Base-by-base conservation (phyloP, 2,113 vertebrate genomes). In the Takifugu flavidus region DNA sequence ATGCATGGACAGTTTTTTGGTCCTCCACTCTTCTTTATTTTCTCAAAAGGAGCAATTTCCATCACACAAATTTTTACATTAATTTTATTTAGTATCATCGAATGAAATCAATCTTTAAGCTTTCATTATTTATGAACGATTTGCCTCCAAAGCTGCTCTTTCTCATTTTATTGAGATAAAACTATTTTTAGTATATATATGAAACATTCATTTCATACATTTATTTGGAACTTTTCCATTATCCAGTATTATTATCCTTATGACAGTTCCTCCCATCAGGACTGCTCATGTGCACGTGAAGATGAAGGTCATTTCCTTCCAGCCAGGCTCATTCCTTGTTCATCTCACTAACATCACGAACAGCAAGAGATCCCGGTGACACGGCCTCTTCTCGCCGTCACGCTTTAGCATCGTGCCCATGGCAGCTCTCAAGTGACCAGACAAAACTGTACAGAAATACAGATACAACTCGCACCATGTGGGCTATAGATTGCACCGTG, bases 381-480 rank as follows among this genome's bases (percentile, higher is more conserved):
- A 39, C 7, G 45, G 65, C 39, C 52, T 64, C 58, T 43, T 34
- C 50, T 49, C 78, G 72, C 69, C 67, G 74, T 84, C 77, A 77
- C 54, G 63, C 69, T 74, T 78, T 51, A 66, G 59, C 71, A 71
- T 55, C 47, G 75, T 63, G 59, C 74, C 62, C 82, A 77, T 46
- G 65, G 51, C 72, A 74, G 52, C 47, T 77, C 66, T 75, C 46
- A 49, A 70, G 72, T 73, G 78, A 67, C 72, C 78, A 59, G 53
- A 77, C 75, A 78, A 67, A 83, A 83, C 70, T 42, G 62, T 56
- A 57, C 67, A 76, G 74, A 83, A 84, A 87, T 79, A 84, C 82
- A 85, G 77, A 77, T 82, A 65, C 78, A 88, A 82, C 75, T 65
- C 71, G 70, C 62, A 57, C 58, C 43, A 77, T 61, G 73, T 53